Evolutionary conservation across 2,888 invertebrate genomes (phyloP).

Genomic region (Eilema depressum): DNA sequence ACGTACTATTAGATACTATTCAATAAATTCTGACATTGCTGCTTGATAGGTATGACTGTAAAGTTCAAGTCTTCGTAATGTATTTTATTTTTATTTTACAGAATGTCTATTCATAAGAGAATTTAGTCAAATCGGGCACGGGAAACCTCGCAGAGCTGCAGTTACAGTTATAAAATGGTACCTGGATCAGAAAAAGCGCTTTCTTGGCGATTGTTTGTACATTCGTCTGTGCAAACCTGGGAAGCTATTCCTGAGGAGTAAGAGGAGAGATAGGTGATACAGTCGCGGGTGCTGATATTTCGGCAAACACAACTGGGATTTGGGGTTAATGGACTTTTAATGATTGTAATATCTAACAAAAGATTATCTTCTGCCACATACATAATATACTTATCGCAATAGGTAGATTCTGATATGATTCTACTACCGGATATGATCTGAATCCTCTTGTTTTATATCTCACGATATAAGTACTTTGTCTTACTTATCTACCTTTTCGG

Average conservation of each 20-base stretch:
- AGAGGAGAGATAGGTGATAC: not conserved
- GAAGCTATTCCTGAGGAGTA: too few species aligned
- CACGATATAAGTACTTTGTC: not conserved
- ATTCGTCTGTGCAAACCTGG: too few species aligned
- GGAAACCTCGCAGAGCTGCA: too few species aligned
- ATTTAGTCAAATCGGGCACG: not conserved
- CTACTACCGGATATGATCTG: not conserved
- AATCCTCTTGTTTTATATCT: not conserved
- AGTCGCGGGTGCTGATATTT: too few species aligned
- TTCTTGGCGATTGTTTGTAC: too few species aligned
- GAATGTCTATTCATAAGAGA: too few species aligned
- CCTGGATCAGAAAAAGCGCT: too few species aligned
- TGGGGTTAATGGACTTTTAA: not conserved
- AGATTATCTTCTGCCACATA: too few species aligned
- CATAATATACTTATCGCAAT: not conserved
- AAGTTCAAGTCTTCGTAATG: not conserved
- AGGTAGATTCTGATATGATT: not conserved
- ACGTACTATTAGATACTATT: conserved; percentile 21
- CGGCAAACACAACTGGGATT: too few species aligned
- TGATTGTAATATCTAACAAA: too few species aligned
- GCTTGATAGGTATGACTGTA: not conserved
- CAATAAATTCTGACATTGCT: conserved; percentile 8
- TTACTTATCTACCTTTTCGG: not conserved
- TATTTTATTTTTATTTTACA: not conserved
- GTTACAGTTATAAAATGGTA: too few species aligned